Evolutionary conservation across 2,113 vertebrate species (phyloP), one percentile per base, ranked within the genome.

Genomic region (Stictonetta naevosa): DNA sequence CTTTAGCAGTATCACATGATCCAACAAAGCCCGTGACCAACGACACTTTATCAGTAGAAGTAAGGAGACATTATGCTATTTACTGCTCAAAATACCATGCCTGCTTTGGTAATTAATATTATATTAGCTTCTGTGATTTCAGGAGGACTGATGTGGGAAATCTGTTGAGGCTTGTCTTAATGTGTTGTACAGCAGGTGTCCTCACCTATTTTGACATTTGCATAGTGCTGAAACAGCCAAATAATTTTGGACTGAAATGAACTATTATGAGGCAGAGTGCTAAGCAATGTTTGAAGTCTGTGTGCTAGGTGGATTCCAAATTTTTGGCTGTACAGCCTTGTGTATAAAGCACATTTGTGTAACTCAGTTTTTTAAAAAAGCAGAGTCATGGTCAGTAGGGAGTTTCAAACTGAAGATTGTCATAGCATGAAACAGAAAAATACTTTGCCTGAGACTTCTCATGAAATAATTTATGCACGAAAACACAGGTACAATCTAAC

Each of bases 1-100:
- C 98, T 42, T 94, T 98, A 93, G 98, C 98, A 46, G 98, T 98
- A 79, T 97, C 98, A 8, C 96, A 98, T 95, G 98, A 98, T 93
- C 98, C 98, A 53, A 97, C 97, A 96, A 99, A 99, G 94, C 98
- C 98, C 33, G 96, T 98, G 79, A 89, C 97, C 59, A 97, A 97
- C 82, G 98, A 97, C 71, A 83, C 97, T 83, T 91, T 94, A 93
- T 93, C 98, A 80, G 97, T 97, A 86, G 99, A 99, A 98, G 99
- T 99, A 97, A 98, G 96, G 76, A 76, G 93, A 66, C 18, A 6
- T 71, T 56, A n/a, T 0, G 3, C n/a, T 87, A 11, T 79, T 66
- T 36, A 38, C 34, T 0, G 0, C 48, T 77, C 17, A 33, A 46
- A 93, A 58, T 11, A 38, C n/a, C 12, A 4, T 40, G 0, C 50